Evolutionary conservation across 2,113 vertebrate genomes (phyloP).

Genomic region (Platichthys flesus): DNA sequence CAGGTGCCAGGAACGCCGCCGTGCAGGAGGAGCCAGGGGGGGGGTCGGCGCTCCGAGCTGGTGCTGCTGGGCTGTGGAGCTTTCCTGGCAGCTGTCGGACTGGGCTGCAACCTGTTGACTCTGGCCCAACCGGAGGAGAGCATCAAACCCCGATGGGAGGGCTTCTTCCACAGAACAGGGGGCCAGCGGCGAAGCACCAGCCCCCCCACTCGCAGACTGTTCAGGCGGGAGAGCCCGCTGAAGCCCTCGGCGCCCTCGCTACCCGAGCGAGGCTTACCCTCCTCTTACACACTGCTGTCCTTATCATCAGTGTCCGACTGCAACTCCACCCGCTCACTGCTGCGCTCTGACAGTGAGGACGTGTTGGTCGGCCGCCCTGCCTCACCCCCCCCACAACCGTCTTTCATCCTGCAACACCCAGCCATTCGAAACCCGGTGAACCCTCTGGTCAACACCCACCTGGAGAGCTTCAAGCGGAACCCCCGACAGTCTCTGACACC

Average conservation of each 20-base stretch:
- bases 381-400: slow-evolving; percentile 68
- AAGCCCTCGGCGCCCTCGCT: slow-evolving; percentile 79
- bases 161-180: slow-evolving; percentile 90
- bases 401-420: slow-evolving; percentile 74
- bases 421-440: slow-evolving; percentile 84
- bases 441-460: slow-evolving; percentile 91
- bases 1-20: slow-evolving; percentile 88
- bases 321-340: slow-evolving; percentile 94
- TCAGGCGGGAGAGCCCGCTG: slow-evolving; percentile 89
- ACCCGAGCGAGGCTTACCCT: slow-evolving; percentile 59
- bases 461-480: slow-evolving; percentile 95
- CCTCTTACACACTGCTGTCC: slow-evolving; percentile 91
- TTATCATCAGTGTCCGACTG: slow-evolving; percentile 96
- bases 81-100: slow-evolving; percentile 91
- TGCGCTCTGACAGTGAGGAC: slow-evolving; percentile 93
- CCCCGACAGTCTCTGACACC: slow-evolving; percentile 95
- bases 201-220: slow-evolving; percentile 90
- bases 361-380: slow-evolving; percentile 87
- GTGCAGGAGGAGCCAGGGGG: slow-evolving; percentile 85
- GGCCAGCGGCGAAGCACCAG: slow-evolving; percentile 88
- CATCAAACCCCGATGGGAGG: slow-evolving; percentile 90
- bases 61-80: slow-evolving; percentile 93
- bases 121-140: slow-evolving; percentile 86
- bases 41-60: slow-evolving; percentile 88
- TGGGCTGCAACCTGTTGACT: slow-evolving; percentile 90